These are phyloP conservation scores for Myopa tessellatipennis DNA, from an alignment of 2,888 invertebrate genomes.

Conservation along the genomic window DNA sequence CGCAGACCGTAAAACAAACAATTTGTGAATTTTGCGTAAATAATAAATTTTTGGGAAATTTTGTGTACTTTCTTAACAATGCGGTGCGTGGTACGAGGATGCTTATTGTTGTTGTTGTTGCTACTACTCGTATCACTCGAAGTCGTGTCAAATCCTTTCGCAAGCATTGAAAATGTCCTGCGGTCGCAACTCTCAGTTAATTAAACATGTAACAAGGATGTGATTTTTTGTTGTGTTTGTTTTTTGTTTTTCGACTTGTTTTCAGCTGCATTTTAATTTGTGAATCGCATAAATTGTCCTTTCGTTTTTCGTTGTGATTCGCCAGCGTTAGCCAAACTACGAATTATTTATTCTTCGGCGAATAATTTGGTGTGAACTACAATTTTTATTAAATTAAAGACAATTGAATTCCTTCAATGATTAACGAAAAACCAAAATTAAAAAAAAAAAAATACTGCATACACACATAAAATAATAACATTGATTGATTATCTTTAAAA, in stretches of 20 bases:
- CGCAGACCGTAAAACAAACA: conserved; percentile 39
- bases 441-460: no score
- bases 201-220: conserved; percentile 36
- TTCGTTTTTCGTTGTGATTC: no score
- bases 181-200: conserved; percentile 22
- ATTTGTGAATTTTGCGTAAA: conserved; percentile 37
- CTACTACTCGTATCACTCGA: background rate
- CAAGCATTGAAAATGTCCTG: conserved; percentile 32
- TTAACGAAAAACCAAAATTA: no score
- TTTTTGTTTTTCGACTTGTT: background rate
- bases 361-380: no score
- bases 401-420: no score
- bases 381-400: no score
- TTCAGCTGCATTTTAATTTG: background rate
- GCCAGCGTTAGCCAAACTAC: no score
- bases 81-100: background rate
- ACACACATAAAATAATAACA: no score
- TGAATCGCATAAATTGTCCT: no score
- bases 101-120: conserved; percentile 14
- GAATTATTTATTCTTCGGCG: no score
- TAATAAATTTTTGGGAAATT: conserved; percentile 34
- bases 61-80: conserved; percentile 18
- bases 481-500: no score
- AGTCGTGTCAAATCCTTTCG: background rate
- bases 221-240: conserved; percentile 2